A percentile compares a stretch with the other conserved stretches of the same genome.
phyloP scores from a whole-genome alignment of 30 jellyfish, hydroid and myxozoan genomes.

The Turritopsis dohrnii region DNA sequence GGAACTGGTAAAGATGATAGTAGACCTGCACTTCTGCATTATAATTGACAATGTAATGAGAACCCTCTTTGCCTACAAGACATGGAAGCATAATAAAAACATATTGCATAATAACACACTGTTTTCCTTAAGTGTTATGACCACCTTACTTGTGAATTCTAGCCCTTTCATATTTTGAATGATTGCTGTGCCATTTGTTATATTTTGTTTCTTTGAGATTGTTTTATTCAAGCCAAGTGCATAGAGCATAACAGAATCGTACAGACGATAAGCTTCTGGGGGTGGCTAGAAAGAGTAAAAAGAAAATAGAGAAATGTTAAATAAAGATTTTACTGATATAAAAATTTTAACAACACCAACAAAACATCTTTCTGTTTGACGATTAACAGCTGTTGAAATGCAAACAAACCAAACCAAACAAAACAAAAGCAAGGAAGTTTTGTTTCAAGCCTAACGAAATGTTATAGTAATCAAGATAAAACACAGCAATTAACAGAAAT shows the following conservation, averaged over 20 bases:
- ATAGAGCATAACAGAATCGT: conserved; percentile 38
- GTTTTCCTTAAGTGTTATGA: not conserved
- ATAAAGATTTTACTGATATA: too few species aligned
- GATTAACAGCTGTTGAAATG: too few species aligned
- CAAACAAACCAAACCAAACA: too few species aligned
- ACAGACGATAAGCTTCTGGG: conserved; percentile 21
- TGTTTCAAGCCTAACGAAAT: too few species aligned
- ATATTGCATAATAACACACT: not conserved
- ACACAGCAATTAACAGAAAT: too few species aligned
- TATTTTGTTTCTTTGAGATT: not conserved
- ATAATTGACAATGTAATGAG: conserved; percentile 16
- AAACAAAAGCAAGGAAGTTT: too few species aligned
- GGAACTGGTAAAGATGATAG: conserved; percentile 23
- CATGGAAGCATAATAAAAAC: not conserved
- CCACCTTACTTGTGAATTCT: conserved; percentile 14
- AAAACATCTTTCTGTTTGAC: too few species aligned
- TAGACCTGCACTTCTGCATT: conserved; percentile 32
- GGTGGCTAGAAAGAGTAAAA: conserved; percentile 27
- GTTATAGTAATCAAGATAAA: too few species aligned
- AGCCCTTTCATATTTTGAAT: conserved; percentile 15
- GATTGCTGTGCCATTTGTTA: conserved; percentile 31
- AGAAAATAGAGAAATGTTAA: not conserved
- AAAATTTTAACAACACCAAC: too few species aligned
- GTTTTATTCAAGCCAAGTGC: conserved; percentile 38
- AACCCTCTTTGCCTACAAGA: conserved; percentile 19